Conservation (phyloP, 1,140 invertebrate species). For the Augochlora pura region DNA sequence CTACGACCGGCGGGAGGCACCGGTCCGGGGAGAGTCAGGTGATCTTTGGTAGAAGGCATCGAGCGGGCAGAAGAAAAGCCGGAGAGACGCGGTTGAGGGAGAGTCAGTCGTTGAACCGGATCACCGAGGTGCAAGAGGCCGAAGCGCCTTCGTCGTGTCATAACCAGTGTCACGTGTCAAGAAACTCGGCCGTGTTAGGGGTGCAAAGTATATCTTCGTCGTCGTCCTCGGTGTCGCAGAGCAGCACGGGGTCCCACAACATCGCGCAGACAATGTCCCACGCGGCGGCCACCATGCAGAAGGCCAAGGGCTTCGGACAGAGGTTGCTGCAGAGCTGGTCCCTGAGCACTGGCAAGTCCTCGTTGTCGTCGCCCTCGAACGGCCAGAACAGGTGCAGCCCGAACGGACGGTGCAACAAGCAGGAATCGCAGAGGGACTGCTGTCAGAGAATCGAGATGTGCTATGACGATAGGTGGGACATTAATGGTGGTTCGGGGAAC, state of each 20-base stretch:
- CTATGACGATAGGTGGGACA: constrained; percentile 45
- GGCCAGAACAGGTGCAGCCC: constrained; percentile 30
- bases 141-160: constrained; percentile 73
- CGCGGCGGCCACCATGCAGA: constrained; percentile 69
- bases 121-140: constrained; percentile 89
- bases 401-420: constrained; percentile 23
- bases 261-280: constrained; percentile 55
- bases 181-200: constrained; percentile 66
- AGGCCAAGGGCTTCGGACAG: constrained; percentile 78
- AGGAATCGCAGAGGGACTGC: constrained; percentile 23
- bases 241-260: constrained; percentile 44
- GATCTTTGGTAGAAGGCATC: constrained; percentile 78
- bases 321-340: constrained; percentile 78
- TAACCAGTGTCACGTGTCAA: constrained; percentile 67
- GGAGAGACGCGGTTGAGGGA: constrained; percentile 86
- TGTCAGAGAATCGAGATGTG: constrained; percentile 41
- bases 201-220: constrained; percentile 54
- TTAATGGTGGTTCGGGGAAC: constrained; percentile 36
- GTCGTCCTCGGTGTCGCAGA: constrained; percentile 58
- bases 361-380: constrained; percentile 30
- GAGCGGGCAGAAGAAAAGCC: constrained; percentile 81
- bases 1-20: constrained; percentile 69
- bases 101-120: constrained; percentile 90
- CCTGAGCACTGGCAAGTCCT: constrained; percentile 47
- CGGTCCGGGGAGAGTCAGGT: constrained; percentile 70